These are phyloP conservation scores for Pangasianodon gigas DNA, from an alignment of 2,113 vertebrate genomes.

Conservation along the genomic window DNA sequence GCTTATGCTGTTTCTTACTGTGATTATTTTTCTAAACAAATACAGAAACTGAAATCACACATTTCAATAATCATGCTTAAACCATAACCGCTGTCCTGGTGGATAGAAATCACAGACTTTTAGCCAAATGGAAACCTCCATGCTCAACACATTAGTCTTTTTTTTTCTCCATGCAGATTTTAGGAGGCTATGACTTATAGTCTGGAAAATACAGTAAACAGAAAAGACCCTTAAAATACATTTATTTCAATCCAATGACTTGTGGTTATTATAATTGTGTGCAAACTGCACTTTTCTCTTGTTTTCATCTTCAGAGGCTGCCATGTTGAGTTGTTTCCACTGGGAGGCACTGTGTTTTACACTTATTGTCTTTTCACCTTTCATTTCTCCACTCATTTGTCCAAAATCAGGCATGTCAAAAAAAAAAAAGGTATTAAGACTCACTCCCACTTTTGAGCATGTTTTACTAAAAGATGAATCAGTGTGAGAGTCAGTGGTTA, in stretches of 20 bases:
- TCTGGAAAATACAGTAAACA: neutral
- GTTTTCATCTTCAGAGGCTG: slow-evolving; percentile 67
- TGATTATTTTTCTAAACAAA: neutral
- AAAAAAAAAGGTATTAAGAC: slow-evolving; percentile 70
- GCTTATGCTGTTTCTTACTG: neutral
- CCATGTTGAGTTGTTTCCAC: slow-evolving; percentile 20
- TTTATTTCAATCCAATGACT: neutral
- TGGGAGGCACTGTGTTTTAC: slow-evolving; percentile 59
- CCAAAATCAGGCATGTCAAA: slow-evolving; percentile 79
- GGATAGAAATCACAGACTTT: neutral
- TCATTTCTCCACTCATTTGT: slow-evolving; percentile 8
- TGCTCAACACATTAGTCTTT: neutral
- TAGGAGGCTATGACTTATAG: neutral
- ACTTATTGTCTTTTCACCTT: slow-evolving; percentile 34
- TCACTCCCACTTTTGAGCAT: slow-evolving; percentile 79
- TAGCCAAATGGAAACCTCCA: neutral
- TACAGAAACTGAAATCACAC: neutral
- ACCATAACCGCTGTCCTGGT: neutral
- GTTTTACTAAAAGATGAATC: slow-evolving; percentile 74
- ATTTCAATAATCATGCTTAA: neutral
- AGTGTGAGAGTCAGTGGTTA: slow-evolving; percentile 76
- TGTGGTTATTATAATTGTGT: neutral
- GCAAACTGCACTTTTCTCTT: slow-evolving; percentile 42
- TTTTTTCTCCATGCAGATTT: neutral
- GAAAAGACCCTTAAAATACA: neutral